A percentile compares a stretch with the other conserved stretches of the same genome.
These are phyloP conservation scores for Orius laevigatus DNA, from an alignment of 1,140 invertebrate species.

Conservation along the genomic window DNA sequence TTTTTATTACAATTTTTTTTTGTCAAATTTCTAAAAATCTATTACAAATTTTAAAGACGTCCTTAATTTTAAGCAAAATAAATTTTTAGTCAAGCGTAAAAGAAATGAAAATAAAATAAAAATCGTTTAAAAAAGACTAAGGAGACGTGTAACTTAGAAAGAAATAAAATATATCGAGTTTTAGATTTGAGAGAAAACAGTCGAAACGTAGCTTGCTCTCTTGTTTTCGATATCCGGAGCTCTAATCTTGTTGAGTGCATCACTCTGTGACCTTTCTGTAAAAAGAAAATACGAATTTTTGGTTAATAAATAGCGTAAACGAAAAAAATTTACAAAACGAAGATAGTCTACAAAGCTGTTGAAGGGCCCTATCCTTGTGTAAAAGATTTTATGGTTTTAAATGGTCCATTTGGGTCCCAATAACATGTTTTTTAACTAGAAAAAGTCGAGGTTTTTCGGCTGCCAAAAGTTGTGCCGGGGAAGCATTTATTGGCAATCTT, in stretches of 20 bases:
- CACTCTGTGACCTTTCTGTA: slow-evolving; percentile 15
- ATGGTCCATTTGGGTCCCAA: too few species aligned
- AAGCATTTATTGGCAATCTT: slow-evolving; percentile 5
- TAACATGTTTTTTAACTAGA: too few species aligned
- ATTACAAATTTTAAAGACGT: too few species aligned
- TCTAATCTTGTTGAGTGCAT: slow-evolving; percentile 12
- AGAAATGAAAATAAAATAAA: not conserved
- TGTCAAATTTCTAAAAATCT: too few species aligned
- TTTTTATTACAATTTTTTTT: too few species aligned
- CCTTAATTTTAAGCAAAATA: too few species aligned
- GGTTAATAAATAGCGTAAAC: not conserved
- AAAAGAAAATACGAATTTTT: not conserved
- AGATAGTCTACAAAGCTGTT: not conserved
- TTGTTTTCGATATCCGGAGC: slow-evolving; percentile 13
- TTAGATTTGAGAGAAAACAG: slow-evolving; percentile 6
- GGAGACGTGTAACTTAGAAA: not conserved
- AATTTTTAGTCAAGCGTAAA: too few species aligned
- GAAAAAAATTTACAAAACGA: not conserved
- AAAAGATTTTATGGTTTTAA: too few species aligned
- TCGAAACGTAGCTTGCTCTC: slow-evolving; percentile 7
- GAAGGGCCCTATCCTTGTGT: too few species aligned
- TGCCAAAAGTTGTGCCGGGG: too few species aligned
- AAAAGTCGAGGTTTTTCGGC: too few species aligned
- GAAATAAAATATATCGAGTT: not conserved
- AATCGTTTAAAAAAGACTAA: not conserved